phyloP scores from a whole-genome alignment of 2,888 invertebrate genomes.

The Ecliptopera silaceata region DNA sequence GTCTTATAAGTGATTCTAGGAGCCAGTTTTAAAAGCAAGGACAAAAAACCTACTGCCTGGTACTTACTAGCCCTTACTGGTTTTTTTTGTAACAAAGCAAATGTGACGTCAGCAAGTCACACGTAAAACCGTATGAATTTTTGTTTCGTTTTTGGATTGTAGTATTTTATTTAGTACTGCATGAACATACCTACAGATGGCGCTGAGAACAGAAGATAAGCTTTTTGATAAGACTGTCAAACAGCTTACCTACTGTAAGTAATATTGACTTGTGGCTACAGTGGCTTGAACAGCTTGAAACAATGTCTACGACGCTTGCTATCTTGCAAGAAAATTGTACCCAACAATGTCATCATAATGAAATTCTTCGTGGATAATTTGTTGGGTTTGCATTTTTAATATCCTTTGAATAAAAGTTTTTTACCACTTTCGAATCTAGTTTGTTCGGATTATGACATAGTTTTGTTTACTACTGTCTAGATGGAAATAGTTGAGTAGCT shows the following conservation, averaged over 20 bases:
- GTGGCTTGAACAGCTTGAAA: conserved; percentile 23
- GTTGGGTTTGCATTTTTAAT: conserved; percentile 43
- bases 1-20: too few relatives aligned
- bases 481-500: too few relatives aligned
- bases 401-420: conserved; percentile 9
- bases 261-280: background rate
- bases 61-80: too few relatives aligned
- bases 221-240: background rate
- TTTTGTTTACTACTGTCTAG: background rate
- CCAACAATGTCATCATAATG: conserved; percentile 76
- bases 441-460: background rate
- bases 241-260: background rate
- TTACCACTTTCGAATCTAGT: background rate
- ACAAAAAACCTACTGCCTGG: too few relatives aligned
- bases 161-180: too few relatives aligned
- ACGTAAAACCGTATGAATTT: too few relatives aligned
- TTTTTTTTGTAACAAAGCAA: too few relatives aligned
- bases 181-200: background rate
- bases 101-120: too few relatives aligned
- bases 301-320: conserved; percentile 64
- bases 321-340: conserved; percentile 72
- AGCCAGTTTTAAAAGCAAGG: too few relatives aligned
- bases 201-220: background rate
- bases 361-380: conserved; percentile 59
- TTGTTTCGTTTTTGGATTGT: too few relatives aligned